phyloP scores from a whole-genome alignment of 1,140 invertebrate species.

The Pseudomyrmex flavicornis region DNA sequence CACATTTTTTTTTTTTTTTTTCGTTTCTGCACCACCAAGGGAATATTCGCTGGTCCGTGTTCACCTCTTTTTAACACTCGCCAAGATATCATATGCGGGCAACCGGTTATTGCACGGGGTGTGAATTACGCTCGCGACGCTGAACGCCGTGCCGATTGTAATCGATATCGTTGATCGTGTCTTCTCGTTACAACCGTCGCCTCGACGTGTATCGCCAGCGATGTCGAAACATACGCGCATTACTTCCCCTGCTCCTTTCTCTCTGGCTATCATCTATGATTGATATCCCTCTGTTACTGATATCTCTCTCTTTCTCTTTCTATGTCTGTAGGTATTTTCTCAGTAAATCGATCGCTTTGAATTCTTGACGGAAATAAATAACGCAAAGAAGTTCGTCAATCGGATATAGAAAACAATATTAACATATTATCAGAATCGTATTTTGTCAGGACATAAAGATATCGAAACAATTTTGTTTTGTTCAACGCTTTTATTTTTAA shows the following conservation, averaged over 20 bases:
- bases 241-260: not conserved
- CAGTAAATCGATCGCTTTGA: not conserved
- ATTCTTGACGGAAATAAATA: not conserved
- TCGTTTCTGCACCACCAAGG: no score
- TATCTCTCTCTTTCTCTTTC: slow-evolving; percentile 39
- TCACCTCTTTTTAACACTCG: slow-evolving; percentile 49
- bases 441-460: no score
- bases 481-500: no score
- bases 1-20: no score
- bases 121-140: slow-evolving; percentile 66
- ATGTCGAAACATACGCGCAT: slow-evolving; percentile 49
- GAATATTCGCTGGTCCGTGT: not conserved
- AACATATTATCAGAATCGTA: no score
- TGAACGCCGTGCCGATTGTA: slow-evolving; percentile 65
- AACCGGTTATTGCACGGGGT: slow-evolving; percentile 63
- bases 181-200: slow-evolving; percentile 57
- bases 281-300: slow-evolving; percentile 70
- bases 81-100: slow-evolving; percentile 65
- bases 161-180: slow-evolving; percentile 72
- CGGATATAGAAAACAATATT: no score
- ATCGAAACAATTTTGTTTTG: no score
- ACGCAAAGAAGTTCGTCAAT: not conserved
- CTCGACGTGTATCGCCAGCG: slow-evolving; percentile 32
- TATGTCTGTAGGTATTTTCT: slow-evolving; percentile 26
- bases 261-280: slow-evolving; percentile 42